Evolutionary conservation across 2,113 vertebrate genomes (phyloP).

Genomic region (Apeltes quadracus): DNA sequence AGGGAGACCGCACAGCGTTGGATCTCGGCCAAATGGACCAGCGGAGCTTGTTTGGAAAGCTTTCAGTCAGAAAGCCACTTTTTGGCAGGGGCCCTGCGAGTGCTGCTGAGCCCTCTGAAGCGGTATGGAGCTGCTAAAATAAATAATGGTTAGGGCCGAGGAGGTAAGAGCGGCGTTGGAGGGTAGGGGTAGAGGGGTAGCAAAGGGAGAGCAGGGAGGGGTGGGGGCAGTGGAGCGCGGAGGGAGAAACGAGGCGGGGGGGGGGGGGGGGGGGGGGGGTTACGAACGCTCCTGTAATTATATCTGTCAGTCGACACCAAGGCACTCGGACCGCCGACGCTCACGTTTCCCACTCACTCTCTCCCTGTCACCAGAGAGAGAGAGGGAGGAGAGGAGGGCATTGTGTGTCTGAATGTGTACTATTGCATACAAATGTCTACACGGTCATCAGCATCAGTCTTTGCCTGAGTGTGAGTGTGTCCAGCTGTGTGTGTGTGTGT

Average conservation of each 20-base stretch:
- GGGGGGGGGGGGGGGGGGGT: constrained; percentile 32
- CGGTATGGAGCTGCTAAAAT: constrained; percentile 83
- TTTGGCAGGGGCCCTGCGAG: constrained; percentile 73
- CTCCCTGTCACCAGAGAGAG: constrained; percentile 53
- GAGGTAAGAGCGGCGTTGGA: constrained; percentile 65
- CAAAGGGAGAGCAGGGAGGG: constrained; percentile 34
- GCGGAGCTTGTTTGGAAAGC: constrained; percentile 88
- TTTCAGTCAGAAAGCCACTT: constrained; percentile 87
- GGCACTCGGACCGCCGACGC: constrained; percentile 70
- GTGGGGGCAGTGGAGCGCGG: not conserved
- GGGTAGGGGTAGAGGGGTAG: constrained; percentile 44
- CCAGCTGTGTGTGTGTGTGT: constrained; percentile 10
- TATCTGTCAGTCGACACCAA: constrained; percentile 79
- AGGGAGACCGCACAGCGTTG: constrained; percentile 77
- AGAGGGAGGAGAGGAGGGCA: constrained; percentile 9
- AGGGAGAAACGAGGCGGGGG: not conserved
- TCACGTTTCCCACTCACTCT: constrained; percentile 65
- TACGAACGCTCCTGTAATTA: constrained; percentile 78
- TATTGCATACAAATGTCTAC: constrained; percentile 40
- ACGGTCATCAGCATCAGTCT: constrained; percentile 56
- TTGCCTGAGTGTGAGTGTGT: constrained; percentile 7
- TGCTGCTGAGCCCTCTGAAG: constrained; percentile 78
- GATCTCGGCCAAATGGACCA: constrained; percentile 83
- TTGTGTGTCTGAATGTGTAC: constrained; percentile 46
- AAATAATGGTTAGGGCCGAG: constrained; percentile 79